These are phyloP conservation scores for Acrossocheilus wenchowensis DNA, from an alignment of 2,797 vertebrate species.

Conservation along the genomic window DNA sequence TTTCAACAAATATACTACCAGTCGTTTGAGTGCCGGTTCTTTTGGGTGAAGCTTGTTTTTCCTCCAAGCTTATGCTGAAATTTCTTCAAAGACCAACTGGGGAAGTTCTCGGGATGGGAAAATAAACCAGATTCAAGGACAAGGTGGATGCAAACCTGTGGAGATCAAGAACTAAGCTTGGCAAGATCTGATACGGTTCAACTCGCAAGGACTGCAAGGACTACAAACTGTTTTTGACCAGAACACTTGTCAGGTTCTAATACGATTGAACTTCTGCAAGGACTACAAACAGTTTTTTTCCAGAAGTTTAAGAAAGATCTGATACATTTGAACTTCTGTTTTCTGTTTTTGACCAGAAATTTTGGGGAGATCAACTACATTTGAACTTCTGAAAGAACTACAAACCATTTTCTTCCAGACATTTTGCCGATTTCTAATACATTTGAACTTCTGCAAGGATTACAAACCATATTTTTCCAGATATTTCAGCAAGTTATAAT, in stretches of 20 bases:
- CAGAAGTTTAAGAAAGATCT: too few species aligned
- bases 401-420: not conserved
- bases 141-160: conserved; percentile 25
- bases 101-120: not conserved
- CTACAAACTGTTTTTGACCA: not conserved
- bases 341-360: not conserved
- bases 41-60: conserved; percentile 22
- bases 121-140: not conserved
- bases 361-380: not conserved
- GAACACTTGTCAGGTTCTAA: not conserved
- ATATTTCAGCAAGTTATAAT: not conserved
- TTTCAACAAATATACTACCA: conserved; percentile 24
- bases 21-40: not conserved
- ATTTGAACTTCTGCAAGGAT: not conserved
- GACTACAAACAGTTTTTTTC: too few species aligned
- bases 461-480: too few species aligned
- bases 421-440: not conserved
- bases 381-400: not conserved
- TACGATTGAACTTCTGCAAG: not conserved
- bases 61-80: not conserved
- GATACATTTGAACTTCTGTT: not conserved
- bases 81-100: not conserved
- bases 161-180: not conserved
- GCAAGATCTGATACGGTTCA: not conserved
- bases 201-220: not conserved